Base-by-base conservation (phyloP, 1,140 invertebrate species). In the Drosophila cardini region DNA sequence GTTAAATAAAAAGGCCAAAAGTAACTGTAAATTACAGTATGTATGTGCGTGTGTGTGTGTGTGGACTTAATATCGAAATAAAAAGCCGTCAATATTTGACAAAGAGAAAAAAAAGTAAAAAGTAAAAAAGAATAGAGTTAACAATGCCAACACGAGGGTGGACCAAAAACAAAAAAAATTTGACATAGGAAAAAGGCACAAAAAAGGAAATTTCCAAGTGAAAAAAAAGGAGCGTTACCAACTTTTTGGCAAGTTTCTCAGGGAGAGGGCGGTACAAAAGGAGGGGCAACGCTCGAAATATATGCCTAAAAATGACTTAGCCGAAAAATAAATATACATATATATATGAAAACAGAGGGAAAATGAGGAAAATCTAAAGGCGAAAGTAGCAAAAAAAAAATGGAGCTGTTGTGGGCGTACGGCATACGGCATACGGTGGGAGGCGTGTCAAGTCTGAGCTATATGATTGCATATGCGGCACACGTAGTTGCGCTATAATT, bases 401-500 rank as follows among this genome's bases (percentile, higher is more conserved):
- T n/a, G n/a, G n/a, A 34, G 40, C n/a, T 4, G 18, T 15, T n/a
- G 15, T 40, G 16, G 18, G 10, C 13, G 58, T 32, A 30, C 18
- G 10, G 26, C 46, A 32, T 16, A 30, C 8, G 4, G 18, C 3
- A 10, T 4, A 21, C 7, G 36, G 16, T 10, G 10, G 15, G n/a
- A 32, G 43, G 16, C 7, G 7, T 6, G 26, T 21, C 13, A 26
- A 38, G 64, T 32, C 43, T 55, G 36, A 58, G 63, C 67, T 57
- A 69, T 67, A 63, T 56, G 72, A 76, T 82, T 67, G 61, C 62
- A 70, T 75, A 87, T 87, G 72, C 84, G 46, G 53, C 32, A 89
- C 84, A 87, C 84, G 84, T 87, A 84, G 72, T 87, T 87, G 84
- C 84, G 84, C 84, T 87, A 87, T 87, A 87, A 87, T 87, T 87